These are phyloP conservation scores for Psittacula echo DNA, from an alignment of 2,797 vertebrate species.

Conservation along the genomic window DNA sequence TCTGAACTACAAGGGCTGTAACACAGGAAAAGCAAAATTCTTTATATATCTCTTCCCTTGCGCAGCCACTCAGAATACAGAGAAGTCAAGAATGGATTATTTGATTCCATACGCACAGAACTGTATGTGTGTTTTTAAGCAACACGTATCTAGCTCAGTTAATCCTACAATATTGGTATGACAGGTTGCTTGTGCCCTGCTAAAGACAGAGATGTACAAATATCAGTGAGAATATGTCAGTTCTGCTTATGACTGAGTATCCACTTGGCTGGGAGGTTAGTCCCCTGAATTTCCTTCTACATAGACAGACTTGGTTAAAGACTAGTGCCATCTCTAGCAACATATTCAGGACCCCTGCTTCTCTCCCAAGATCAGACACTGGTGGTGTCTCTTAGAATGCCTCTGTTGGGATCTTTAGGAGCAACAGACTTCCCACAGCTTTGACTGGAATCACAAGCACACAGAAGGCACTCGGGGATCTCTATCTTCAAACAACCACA, in stretches of 20 bases:
- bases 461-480: not conserved
- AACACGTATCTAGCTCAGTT: not conserved
- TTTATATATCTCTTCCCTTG: not conserved
- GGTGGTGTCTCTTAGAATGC: not conserved
- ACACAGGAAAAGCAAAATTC: not conserved
- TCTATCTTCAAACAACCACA: not conserved
- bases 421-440: not conserved
- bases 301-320: not conserved
- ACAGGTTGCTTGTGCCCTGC: not conserved
- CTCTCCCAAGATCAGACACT: not conserved
- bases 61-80: not conserved
- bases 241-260: not conserved
- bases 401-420: not conserved
- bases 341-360: not conserved
- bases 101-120: not conserved
- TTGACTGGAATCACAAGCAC: not conserved
- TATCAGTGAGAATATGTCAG: not conserved
- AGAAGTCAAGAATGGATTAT: not conserved
- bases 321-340: not conserved
- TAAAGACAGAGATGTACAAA: not conserved
- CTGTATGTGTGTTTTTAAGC: rapidly evolving
- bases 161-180: not conserved
- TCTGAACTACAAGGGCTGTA: not conserved
- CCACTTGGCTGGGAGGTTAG: not conserved
- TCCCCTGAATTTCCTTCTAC: not conserved